Conservation (phyloP, 2,888 invertebrate species). For the Lasius fuliginosus region DNA sequence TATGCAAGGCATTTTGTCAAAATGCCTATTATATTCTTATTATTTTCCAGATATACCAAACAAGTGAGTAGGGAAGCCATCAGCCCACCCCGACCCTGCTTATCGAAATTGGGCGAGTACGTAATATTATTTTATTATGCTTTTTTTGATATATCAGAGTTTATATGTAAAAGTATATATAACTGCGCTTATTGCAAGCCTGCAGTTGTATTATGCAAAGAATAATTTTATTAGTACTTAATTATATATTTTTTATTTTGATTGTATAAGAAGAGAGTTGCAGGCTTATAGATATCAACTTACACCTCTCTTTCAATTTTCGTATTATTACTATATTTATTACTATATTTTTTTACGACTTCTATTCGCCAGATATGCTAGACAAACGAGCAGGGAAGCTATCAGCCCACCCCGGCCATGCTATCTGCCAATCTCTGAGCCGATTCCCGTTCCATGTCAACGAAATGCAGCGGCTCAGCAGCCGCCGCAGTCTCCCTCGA, state of each 20-base stretch:
- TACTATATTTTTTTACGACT: conserved; percentile 71
- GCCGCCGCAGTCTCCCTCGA: conserved; percentile 73
- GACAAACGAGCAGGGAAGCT: conserved; percentile 84
- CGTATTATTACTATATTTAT: neutral
- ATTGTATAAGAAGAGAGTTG: neutral
- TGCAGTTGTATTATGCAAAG: neutral
- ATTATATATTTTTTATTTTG: neutral
- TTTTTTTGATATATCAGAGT: neutral
- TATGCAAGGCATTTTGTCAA: conserved; percentile 1
- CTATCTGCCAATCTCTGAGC: conserved; percentile 91
- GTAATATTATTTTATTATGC: neutral
- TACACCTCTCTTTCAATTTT: neutral
- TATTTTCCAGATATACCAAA: conserved; percentile 87
- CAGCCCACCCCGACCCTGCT: conserved; percentile 91
- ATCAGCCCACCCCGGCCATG: conserved; percentile 90
- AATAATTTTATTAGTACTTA: neutral
- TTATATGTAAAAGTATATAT: neutral
- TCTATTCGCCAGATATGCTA: conserved; percentile 86
- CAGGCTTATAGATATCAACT: neutral
- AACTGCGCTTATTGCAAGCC: neutral
- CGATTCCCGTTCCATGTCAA: conserved; percentile 92
- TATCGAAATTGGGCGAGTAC: conserved; percentile 71
- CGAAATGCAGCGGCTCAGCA: conserved; percentile 84
- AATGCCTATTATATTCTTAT: neutral
- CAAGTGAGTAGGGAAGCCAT: conserved; percentile 83